Conservation (phyloP, 2,888 invertebrate genomes). For the Philereme transversata region DNA sequence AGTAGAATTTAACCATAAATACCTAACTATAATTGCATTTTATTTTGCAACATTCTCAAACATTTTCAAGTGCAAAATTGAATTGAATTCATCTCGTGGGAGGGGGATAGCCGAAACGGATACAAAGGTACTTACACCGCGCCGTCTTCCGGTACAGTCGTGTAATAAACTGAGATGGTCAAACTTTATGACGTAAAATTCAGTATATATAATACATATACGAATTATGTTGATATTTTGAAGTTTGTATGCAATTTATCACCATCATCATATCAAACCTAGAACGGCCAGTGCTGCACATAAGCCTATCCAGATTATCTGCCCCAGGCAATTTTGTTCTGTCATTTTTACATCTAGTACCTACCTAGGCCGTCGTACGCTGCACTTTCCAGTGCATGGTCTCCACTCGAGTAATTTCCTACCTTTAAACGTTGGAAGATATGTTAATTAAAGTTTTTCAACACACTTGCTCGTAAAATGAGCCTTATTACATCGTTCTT, state of each 20-base stretch:
- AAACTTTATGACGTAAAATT: background rate
- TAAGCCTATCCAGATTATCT: no score
- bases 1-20: slow-evolving; percentile 9
- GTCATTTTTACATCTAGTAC: no score
- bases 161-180: slow-evolving; percentile 25
- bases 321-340: no score
- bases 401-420: no score
- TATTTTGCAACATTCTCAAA: slow-evolving; percentile 32
- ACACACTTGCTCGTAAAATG: no score
- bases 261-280: no score
- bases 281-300: no score
- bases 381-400: no score
- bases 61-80: slow-evolving; percentile 42
- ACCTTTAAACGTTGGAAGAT: no score
- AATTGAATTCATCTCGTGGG: slow-evolving; percentile 59
- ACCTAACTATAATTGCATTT: slow-evolving; percentile 11
- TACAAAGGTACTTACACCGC: slow-evolving; percentile 67
- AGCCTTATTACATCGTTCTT: no score
- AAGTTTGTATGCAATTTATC: background rate
- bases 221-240: background rate
- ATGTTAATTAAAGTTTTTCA: no score
- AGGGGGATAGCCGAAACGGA: slow-evolving; percentile 70
- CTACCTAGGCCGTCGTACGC: no score
- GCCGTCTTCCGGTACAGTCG: slow-evolving; percentile 71
- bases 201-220: background rate